A percentile compares a stretch with the other conserved stretches of the same genome.
Conservation (phyloP, 2,888 invertebrate species). For the Xylophagus ater region DNA sequence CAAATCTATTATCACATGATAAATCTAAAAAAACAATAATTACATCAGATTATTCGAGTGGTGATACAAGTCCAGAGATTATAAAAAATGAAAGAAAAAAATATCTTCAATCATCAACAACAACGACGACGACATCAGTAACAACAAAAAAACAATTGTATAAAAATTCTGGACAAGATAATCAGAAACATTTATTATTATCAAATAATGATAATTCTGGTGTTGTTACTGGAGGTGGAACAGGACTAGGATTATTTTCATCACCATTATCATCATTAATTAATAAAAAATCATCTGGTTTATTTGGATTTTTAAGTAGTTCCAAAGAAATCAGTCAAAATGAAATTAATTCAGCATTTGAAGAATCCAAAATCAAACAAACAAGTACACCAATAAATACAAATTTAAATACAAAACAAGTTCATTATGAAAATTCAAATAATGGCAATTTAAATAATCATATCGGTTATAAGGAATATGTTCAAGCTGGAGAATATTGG, state of each 20-base stretch:
- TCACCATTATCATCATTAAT: no score
- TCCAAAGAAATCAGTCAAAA: conserved; percentile 33
- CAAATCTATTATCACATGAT: no score
- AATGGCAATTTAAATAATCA: no score
- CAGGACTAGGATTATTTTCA: conserved; percentile 13
- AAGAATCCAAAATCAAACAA: conserved; percentile 18
- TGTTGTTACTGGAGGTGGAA: conserved; percentile 8
- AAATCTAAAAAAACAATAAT: no score
- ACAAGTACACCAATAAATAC: conserved; percentile 17
- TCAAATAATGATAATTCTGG: no score
- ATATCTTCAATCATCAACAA: conserved; percentile 13
- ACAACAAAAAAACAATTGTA: conserved; percentile 31
- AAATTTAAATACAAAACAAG: no score
- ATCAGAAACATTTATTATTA: no score
- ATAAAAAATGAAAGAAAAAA: no score
- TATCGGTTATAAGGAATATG: conserved; percentile 62
- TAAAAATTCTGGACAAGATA: no score
- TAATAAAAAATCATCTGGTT: conserved; percentile 15
- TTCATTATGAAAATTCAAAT: no score
- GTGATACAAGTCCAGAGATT: conserved; percentile 36
- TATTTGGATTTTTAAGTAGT: conserved; percentile 20
- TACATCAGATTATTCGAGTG: conserved; percentile 50
- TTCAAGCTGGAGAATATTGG: conserved; percentile 72
- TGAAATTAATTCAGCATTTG: conserved; percentile 27
- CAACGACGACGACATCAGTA: conserved; percentile 25